Percentiles rank a stretch among this genome's conserved stretches.
phyloP scores from a whole-genome alignment of 2,797 vertebrate species.

The Buphagus erythrorhynchus region DNA sequence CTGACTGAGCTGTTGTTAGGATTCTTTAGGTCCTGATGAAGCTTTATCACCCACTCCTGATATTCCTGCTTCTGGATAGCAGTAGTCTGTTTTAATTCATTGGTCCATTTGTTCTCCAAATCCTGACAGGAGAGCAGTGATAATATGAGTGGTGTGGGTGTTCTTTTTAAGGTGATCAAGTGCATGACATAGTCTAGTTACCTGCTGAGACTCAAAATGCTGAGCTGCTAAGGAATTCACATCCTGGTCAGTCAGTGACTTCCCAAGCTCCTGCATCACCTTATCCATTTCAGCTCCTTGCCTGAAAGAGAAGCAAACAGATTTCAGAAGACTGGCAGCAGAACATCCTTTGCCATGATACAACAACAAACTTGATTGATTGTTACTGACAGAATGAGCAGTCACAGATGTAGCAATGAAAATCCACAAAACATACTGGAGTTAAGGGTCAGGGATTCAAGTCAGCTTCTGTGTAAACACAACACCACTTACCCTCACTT shows the following conservation, averaged over 20 bases:
- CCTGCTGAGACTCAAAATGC: conserved; percentile 97
- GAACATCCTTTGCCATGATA: background rate
- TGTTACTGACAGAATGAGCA: background rate
- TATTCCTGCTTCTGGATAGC: conserved; percentile 97
- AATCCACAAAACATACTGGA: background rate
- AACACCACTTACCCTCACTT: background rate
- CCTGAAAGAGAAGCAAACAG: conserved; percentile 70
- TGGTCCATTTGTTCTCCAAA: conserved; percentile 95
- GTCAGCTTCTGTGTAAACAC: background rate
- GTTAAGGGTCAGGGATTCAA: background rate
- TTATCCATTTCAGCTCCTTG: conserved; percentile 93
- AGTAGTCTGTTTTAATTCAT: conserved; percentile 92
- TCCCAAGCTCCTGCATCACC: conserved; percentile 96
- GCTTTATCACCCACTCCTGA: conserved; percentile 97
- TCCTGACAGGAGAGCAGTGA: conserved; percentile 74
- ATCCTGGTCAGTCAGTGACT: conserved; percentile 92
- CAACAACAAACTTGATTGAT: background rate
- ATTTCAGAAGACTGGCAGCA: background rate
- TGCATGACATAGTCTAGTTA: conserved; percentile 44
- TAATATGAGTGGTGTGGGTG: background rate
- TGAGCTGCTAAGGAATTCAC: conserved; percentile 94
- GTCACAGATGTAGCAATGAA: background rate
- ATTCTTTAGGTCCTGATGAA: conserved; percentile 94
- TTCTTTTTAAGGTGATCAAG: background rate
- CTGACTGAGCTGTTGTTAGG: conserved; percentile 92